Evolutionary conservation across 2,888 invertebrate species (phyloP).

Genomic region (Sussaba pulchella): DNA sequence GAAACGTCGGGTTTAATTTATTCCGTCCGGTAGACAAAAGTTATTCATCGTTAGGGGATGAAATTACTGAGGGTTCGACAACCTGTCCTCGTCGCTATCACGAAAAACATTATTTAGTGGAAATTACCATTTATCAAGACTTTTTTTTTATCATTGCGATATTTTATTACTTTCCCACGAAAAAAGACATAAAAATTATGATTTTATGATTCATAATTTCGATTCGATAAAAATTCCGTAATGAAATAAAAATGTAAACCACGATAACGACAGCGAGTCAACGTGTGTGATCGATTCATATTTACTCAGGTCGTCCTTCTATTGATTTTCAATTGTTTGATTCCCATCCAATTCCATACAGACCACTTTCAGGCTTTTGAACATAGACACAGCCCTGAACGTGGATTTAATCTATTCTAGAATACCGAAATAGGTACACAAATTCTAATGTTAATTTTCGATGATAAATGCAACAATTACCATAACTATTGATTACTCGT

Average conservation of each 20-base stretch:
- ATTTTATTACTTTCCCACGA: no score
- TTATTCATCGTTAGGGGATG: slow-evolving; percentile 34
- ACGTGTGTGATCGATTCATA: background rate
- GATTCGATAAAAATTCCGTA: background rate
- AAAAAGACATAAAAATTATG: no score
- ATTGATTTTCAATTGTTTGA: background rate
- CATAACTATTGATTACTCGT: slow-evolving; percentile 54
- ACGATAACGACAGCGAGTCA: background rate
- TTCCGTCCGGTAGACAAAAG: slow-evolving; percentile 31
- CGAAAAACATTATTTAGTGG: background rate
- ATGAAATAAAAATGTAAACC: background rate
- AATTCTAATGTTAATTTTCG: slow-evolving; percentile 32
- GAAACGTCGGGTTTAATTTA: slow-evolving; percentile 44
- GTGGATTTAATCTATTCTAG: slow-evolving; percentile 31
- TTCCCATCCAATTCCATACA: no score
- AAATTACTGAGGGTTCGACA: background rate
- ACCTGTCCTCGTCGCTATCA: background rate
- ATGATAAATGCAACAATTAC: slow-evolving; percentile 46
- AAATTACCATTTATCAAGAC: background rate
- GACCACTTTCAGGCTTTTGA: no score
- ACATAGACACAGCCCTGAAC: background rate
- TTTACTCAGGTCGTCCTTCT: background rate
- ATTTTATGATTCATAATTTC: background rate
- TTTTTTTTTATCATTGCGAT: no score
- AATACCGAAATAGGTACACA: slow-evolving; percentile 24